These are phyloP conservation scores for Propithecus coquereli DNA, from an alignment of 2,113 vertebrate species.

Conservation along the genomic window DNA sequence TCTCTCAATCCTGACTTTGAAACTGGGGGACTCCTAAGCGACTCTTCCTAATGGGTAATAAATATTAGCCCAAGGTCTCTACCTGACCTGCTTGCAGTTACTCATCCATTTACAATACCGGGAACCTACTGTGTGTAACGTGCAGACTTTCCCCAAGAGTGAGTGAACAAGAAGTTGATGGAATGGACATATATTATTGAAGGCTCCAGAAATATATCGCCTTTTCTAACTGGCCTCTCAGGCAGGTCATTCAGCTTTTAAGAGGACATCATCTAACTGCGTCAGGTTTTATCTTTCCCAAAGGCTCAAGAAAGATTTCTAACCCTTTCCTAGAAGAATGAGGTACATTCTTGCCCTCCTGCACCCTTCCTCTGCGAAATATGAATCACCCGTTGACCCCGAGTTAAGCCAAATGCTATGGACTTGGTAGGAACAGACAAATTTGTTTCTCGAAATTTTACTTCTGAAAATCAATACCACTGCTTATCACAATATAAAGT, in stretches of 20 bases:
- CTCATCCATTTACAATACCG: not conserved
- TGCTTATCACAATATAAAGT: not conserved
- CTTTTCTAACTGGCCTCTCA: not conserved
- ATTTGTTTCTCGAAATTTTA: not conserved
- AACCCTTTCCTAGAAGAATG: slow-evolving; percentile 4
- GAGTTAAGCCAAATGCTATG: not conserved
- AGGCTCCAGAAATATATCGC: not conserved
- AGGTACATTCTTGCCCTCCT: not conserved
- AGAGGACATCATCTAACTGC: not conserved
- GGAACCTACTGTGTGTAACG: not conserved
- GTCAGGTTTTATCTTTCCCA: not conserved
- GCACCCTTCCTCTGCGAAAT: not conserved
- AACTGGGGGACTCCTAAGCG: not conserved
- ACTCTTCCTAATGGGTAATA: not conserved
- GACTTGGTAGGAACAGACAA: not conserved
- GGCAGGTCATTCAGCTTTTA: not conserved
- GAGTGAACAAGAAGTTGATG: not conserved
- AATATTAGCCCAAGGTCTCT: not conserved
- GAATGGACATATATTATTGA: not conserved
- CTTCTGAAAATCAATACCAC: not conserved
- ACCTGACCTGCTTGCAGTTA: not conserved
- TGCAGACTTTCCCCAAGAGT: not conserved
- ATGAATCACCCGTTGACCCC: not conserved
- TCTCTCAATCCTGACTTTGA: not conserved
- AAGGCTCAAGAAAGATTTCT: not conserved